Percentiles rank a stretch among this genome's conserved stretches.
Evolutionary conservation across 1,140 invertebrate genomes (phyloP).

Genomic region (Colletes latitarsis): DNA sequence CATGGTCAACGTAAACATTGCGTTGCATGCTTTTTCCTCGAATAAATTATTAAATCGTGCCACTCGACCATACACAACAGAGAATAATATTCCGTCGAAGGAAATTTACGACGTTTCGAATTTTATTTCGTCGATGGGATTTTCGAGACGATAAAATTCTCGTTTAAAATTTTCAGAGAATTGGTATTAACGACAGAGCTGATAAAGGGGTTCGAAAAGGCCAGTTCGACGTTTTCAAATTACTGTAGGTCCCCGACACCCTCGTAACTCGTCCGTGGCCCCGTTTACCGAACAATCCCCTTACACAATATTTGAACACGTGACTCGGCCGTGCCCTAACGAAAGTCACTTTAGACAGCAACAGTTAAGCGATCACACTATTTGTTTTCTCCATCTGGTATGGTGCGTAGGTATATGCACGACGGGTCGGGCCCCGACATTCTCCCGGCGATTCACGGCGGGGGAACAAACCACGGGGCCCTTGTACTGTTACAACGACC

Average conservation of each 20-base stretch:
- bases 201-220: no score
- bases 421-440: slow-evolving; percentile 34
- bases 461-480: slow-evolving; percentile 37
- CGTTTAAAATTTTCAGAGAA: no score
- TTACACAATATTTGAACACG: slow-evolving; percentile 62
- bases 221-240: neutral
- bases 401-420: slow-evolving; percentile 44
- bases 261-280: slow-evolving; percentile 19
- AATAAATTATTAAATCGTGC: neutral
- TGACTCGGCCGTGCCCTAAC: slow-evolving; percentile 44
- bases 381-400: slow-evolving; percentile 65
- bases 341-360: slow-evolving; percentile 53
- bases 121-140: neutral
- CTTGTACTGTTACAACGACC: slow-evolving; percentile 53
- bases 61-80: no score
- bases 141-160: no score
- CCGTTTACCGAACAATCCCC: slow-evolving; percentile 19
- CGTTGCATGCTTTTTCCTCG: neutral
- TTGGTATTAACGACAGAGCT: no score
- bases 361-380: slow-evolving; percentile 62
- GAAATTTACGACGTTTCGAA: neutral
- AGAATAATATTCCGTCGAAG: neutral
- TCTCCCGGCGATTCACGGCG: slow-evolving; percentile 49
- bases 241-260: neutral
- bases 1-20: neutral